Evolutionary conservation across 2,113 vertebrate genomes (phyloP).

Genomic region (Pterocles burchelli): DNA sequence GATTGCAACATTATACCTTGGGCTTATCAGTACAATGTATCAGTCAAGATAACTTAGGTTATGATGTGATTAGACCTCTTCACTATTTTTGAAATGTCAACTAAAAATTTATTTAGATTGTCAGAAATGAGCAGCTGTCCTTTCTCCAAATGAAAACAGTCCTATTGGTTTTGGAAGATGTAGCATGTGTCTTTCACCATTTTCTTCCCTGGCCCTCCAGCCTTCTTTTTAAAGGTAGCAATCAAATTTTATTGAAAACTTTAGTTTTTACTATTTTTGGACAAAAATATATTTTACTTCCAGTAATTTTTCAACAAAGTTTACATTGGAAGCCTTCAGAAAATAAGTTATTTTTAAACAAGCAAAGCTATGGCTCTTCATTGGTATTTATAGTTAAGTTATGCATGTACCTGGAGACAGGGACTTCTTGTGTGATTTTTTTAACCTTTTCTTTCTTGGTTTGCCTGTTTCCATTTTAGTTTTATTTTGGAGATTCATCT

Average conservation of each 20-base stretch:
- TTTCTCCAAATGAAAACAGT: neutral
- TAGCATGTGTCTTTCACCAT: neutral
- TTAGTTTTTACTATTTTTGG: accelerated
- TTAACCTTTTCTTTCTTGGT: neutral
- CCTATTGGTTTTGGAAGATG: neutral
- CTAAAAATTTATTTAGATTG: neutral
- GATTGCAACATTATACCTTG: neutral
- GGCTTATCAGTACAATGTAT: neutral
- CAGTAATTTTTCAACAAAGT: neutral
- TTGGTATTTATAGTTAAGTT: neutral
- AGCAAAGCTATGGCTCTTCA: neutral
- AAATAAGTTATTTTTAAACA: neutral
- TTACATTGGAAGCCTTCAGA: neutral
- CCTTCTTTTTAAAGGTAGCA: neutral
- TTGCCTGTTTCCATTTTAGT: neutral
- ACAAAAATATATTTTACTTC: neutral
- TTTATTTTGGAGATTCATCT: neutral
- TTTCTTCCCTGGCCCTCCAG: neutral
- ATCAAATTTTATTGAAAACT: neutral
- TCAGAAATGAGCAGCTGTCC: neutral
- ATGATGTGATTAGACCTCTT: neutral
- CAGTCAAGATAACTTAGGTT: neutral
- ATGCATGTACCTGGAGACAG: neutral
- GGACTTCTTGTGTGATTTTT: neutral
- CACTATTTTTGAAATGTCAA: neutral